These are phyloP conservation scores for Xylophagus ater DNA, from an alignment of 2,888 invertebrate species.

Conservation along the genomic window DNA sequence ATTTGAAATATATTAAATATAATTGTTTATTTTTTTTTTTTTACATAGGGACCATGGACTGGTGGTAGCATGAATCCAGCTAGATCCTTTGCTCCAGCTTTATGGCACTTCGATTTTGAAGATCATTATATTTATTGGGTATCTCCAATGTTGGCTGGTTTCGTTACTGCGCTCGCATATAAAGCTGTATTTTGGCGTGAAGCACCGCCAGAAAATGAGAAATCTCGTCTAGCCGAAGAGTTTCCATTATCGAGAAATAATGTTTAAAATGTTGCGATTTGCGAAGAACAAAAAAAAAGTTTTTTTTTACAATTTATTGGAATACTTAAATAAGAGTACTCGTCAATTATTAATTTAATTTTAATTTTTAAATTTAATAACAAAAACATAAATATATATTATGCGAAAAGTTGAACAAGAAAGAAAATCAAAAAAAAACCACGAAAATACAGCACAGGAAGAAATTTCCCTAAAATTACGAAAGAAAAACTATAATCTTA, in stretches of 20 bases:
- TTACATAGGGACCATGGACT: constrained; percentile 53
- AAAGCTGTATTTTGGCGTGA: constrained; percentile 37
- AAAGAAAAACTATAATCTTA: no score
- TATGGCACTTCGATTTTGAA: constrained; percentile 54
- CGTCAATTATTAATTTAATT: no score
- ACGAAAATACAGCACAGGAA: no score
- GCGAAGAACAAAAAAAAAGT: no score
- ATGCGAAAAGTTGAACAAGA: no score
- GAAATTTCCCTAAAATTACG: no score
- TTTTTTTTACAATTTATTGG: no score
- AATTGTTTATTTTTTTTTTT: constrained; percentile 3
- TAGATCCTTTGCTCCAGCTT: constrained; percentile 57
- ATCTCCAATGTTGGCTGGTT: constrained; percentile 44
- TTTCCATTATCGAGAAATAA: constrained; percentile 27
- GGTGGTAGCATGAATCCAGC: constrained; percentile 65
- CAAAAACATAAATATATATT: no score
- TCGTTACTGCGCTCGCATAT: constrained; percentile 39
- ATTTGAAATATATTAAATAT: constrained; percentile 11
- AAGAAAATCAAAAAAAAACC: no score
- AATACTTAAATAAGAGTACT: no score
- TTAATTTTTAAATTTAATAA: no score
- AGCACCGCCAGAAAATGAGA: constrained; percentile 28
- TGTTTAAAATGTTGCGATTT: no score
- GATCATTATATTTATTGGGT: constrained; percentile 64
- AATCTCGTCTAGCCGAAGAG: constrained; percentile 31